phyloP scores from a whole-genome alignment of 23 tunicate species.

The Clavelina lepadiformis region DNA sequence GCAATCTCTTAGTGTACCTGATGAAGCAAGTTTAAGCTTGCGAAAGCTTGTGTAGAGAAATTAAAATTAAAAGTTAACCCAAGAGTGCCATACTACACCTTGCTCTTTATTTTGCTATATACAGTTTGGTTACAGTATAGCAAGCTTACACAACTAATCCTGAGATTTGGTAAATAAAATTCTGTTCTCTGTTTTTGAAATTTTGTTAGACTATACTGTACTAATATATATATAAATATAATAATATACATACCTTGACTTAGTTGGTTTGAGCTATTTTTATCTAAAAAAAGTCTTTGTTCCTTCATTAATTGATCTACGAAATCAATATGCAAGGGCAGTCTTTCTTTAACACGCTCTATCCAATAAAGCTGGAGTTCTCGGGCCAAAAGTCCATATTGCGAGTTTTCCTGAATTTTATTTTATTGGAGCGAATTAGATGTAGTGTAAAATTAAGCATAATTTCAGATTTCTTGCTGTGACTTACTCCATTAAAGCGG shows the following conservation, averaged over 20 bases:
- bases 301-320: conserved; percentile 1
- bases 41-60: too few relatives aligned
- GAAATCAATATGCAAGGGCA: not conserved
- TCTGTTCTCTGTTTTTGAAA: too few relatives aligned
- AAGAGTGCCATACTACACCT: too few relatives aligned
- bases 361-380: conserved; percentile 19
- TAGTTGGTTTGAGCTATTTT: not conserved
- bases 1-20: too few relatives aligned
- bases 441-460: not conserved
- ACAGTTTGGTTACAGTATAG: too few relatives aligned
- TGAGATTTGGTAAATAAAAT: not conserved
- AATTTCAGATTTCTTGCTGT: not conserved
- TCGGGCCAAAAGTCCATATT: conserved; percentile 3
- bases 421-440: not conserved
- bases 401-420: conserved; percentile 9
- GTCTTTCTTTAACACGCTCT: conserved; percentile 1
- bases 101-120: too few relatives aligned
- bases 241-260: too few relatives aligned
- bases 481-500: conserved; percentile 48
- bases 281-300: conserved; percentile 4
- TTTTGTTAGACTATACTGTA: too few relatives aligned
- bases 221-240: too few relatives aligned
- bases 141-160: too few relatives aligned
- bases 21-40: too few relatives aligned
- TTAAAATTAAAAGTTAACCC: too few relatives aligned